Conservation (phyloP, 2,797 vertebrate genomes). For the Poecilia picta region DNA sequence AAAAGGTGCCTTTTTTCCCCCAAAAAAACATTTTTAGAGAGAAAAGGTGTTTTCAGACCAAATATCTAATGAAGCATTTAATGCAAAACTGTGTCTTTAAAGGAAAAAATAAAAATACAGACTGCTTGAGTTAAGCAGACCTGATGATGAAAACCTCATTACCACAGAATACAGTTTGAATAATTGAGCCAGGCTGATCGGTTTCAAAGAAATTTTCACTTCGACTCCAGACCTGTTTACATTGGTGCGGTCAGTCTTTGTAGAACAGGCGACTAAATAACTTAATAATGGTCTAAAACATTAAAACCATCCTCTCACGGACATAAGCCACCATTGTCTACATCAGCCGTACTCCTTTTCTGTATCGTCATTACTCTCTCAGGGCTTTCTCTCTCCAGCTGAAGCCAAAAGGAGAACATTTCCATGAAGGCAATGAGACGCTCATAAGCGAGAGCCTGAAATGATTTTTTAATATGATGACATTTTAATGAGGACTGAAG, state of each 20-base stretch:
- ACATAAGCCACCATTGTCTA: constrained; percentile 64
- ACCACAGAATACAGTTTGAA: not conserved
- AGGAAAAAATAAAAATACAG: not conserved
- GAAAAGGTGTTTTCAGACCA: not conserved
- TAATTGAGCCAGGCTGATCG: not conserved
- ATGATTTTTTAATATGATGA: constrained; percentile 81
- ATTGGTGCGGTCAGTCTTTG: constrained; percentile 32
- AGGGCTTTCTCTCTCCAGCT: constrained; percentile 56
- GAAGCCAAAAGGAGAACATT: constrained; percentile 67
- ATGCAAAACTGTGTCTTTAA: not conserved
- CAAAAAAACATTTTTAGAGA: not conserved
- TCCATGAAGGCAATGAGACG: constrained; percentile 77
- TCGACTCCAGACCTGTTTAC: not conserved
- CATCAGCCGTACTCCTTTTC: constrained; percentile 33
- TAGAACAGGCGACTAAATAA: constrained; percentile 29
- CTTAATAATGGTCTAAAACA: constrained; percentile 53
- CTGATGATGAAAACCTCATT: not conserved
- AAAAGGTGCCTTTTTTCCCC: not conserved
- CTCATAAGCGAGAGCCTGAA: constrained; percentile 74
- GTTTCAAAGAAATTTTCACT: not conserved
- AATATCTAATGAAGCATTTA: not conserved
- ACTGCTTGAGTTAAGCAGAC: not conserved
- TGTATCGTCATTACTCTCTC: constrained; percentile 62
- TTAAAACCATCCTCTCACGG: constrained; percentile 43
- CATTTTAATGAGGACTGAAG: constrained; percentile 80